Evolutionary conservation across 2,797 vertebrate genomes (phyloP).

Genomic region (Scarus forsteni): DNA sequence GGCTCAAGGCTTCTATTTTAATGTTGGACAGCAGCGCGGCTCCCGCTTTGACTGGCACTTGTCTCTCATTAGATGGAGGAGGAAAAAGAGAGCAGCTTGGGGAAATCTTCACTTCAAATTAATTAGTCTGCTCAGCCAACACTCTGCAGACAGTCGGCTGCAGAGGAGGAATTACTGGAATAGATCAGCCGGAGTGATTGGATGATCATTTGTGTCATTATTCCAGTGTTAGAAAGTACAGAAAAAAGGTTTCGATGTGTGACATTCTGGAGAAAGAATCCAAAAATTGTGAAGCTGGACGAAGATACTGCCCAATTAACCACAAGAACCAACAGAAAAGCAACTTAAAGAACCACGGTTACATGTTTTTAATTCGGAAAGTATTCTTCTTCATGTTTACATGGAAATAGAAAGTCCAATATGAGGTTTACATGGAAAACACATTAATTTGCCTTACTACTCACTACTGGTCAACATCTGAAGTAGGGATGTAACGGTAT

Average conservation of each 20-base stretch:
- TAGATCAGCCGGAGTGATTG: slow-evolving; percentile 35
- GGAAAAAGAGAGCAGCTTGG: slow-evolving; percentile 41
- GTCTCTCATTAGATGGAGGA: slow-evolving; percentile 65
- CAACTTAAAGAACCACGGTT: too few relatives aligned
- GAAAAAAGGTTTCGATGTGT: background rate
- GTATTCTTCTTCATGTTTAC: too few relatives aligned
- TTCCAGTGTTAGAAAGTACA: background rate
- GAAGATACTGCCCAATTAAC: too few relatives aligned
- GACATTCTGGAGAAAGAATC: background rate
- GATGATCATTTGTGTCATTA: slow-evolving; percentile 18
- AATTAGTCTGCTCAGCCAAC: slow-evolving; percentile 56
- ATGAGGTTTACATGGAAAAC: too few relatives aligned
- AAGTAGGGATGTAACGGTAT: too few relatives aligned
- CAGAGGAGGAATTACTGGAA: slow-evolving; percentile 37
- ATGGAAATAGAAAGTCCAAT: too few relatives aligned
- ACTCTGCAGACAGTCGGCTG: slow-evolving; percentile 35
- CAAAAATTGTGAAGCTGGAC: too few relatives aligned
- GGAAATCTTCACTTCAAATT: slow-evolving; percentile 64
- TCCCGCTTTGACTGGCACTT: slow-evolving; percentile 73
- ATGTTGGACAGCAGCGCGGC: slow-evolving; percentile 66
- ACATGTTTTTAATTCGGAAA: too few relatives aligned
- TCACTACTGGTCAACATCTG: too few relatives aligned
- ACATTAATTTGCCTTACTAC: too few relatives aligned
- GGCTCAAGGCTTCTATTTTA: slow-evolving; percentile 75
- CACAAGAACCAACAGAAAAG: too few relatives aligned